A percentile compares a stretch with the other conserved stretches of the same genome.
Evolutionary conservation across 1,140 invertebrate species (phyloP).

Genomic region (Drosophila nigrodunni): DNA sequence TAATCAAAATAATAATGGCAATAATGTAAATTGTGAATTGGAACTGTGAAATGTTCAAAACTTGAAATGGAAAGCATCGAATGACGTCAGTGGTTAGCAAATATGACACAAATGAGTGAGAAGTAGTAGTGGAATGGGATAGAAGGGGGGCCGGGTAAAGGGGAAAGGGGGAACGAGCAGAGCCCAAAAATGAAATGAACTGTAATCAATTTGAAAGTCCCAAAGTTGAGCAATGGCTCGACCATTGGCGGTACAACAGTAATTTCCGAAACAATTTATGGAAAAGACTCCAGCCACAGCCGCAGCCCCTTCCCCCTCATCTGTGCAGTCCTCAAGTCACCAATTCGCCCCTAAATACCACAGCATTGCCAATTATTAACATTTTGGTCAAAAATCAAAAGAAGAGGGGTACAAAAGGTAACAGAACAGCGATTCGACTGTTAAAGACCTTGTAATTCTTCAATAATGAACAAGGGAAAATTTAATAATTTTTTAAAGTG

Average conservation of each 20-base stretch:
- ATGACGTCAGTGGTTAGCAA: constrained; percentile 16
- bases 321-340: too few relatives aligned
- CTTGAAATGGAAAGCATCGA: constrained; percentile 12
- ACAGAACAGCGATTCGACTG: too few relatives aligned
- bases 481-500: too few relatives aligned
- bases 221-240: constrained; percentile 36
- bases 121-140: too few relatives aligned
- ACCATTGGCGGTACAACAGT: constrained; percentile 18
- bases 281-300: neutral
- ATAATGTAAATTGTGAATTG: constrained; percentile 2
- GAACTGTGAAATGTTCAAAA: neutral
- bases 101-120: neutral
- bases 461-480: too few relatives aligned
- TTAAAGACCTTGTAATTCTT: too few relatives aligned
- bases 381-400: constrained; percentile 36
- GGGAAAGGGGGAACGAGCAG: neutral
- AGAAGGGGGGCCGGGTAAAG: neutral
- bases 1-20: neutral
- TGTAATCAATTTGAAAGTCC: constrained; percentile 46
- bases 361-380: constrained; percentile 51
- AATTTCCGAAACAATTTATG: constrained; percentile 51
- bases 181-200: constrained; percentile 46
- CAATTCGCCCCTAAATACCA: neutral
- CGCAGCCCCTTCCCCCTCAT: neutral
- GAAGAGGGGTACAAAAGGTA: neutral